Evolutionary conservation across 2,113 vertebrate genomes (phyloP), one percentile per base, ranked within the genome.

Genomic region (Mesitornis unicolor): DNA sequence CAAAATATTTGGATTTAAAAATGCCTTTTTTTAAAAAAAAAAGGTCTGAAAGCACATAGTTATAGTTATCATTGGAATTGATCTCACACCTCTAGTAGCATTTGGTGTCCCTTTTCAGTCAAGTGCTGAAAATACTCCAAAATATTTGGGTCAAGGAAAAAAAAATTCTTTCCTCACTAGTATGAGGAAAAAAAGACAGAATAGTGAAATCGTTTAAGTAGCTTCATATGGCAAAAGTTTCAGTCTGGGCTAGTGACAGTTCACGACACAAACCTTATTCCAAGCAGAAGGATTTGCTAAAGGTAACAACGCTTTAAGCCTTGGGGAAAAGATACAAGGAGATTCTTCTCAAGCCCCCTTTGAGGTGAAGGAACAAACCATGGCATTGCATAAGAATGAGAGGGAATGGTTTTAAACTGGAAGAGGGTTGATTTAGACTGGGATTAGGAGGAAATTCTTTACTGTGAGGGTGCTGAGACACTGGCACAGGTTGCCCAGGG

Each of bases 371-470:
- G n/a, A 84, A 45, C 1, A 2, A 71, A 91, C 35, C 29, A 40
- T 0, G 4, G 24, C 29, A 43, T 1, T 43, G 61, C 11, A 54
- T n/a, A n/a, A n/a, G n/a, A n/a, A n/a, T n/a, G n/a, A n/a, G n/a
- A n/a, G n/a, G n/a, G n/a, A n/a, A n/a, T n/a, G n/a, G n/a, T n/a
- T n/a, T n/a, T n/a, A n/a, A n/a, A n/a, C n/a, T n/a, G n/a, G n/a
- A n/a, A n/a, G n/a, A n/a, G n/a, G n/a, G n/a, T n/a, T n/a, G n/a
- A n/a, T n/a, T n/a, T n/a, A n/a, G n/a, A n/a, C n/a, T n/a, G n/a
- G n/a, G n/a, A n/a, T n/a, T n/a, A n/a, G n/a, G n/a, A n/a, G n/a
- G n/a, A n/a, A n/a, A n/a, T n/a, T n/a, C n/a, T n/a, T n/a, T n/a
- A n/a, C n/a, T n/a, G n/a, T n/a, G n/a, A n/a, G n/a, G n/a, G n/a